Percentiles rank a stretch among this genome's conserved stretches.
phyloP scores from a whole-genome alignment of 2,888 invertebrate genomes.

The Drosophila greeni region DNA sequence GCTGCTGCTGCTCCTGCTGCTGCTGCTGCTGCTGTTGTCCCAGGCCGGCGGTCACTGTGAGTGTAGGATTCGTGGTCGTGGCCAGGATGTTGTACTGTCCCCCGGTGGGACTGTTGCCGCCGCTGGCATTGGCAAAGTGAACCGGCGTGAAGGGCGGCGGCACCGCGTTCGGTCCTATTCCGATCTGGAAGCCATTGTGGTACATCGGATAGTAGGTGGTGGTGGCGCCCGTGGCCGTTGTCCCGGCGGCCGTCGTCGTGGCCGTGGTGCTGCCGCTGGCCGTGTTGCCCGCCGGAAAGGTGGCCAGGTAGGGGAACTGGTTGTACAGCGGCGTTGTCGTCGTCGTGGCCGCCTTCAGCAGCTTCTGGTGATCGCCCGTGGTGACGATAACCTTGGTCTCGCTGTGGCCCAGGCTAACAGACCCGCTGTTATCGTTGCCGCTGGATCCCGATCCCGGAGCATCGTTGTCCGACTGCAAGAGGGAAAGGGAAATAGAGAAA shows the following conservation, averaged over 20 bases:
- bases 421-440: slow-evolving; percentile 73
- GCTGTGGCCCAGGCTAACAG: slow-evolving; percentile 71
- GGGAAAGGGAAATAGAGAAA: not conserved
- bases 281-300: slow-evolving; percentile 69
- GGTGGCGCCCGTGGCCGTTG: slow-evolving; percentile 7
- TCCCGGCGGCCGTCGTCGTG: slow-evolving; percentile 31
- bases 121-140: slow-evolving; percentile 74
- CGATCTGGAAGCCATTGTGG: slow-evolving; percentile 78
- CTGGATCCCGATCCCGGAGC: slow-evolving; percentile 21
- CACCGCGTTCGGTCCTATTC: slow-evolving; percentile 77
- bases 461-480: slow-evolving; percentile 52
- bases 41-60: slow-evolving; percentile 55
- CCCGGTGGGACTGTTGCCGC: slow-evolving; percentile 57
- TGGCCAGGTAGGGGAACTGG: slow-evolving; percentile 78
- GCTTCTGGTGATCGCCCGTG: slow-evolving; percentile 61
- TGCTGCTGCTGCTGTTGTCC: slow-evolving; percentile 37
- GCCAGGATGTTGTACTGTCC: slow-evolving; percentile 61
- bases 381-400: slow-evolving; percentile 74
- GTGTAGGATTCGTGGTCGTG: slow-evolving; percentile 56
- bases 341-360: slow-evolving; percentile 65
- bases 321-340: slow-evolving; percentile 76
- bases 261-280: slow-evolving; percentile 61
- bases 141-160: slow-evolving; percentile 79
- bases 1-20: slow-evolving; percentile 39
- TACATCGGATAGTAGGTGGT: slow-evolving; percentile 78